A percentile compares a stretch with the other conserved stretches of the same genome.
These are phyloP conservation scores for Orthochromis indermauri DNA, from an alignment of 2,113 vertebrate genomes.

Conservation along the genomic window DNA sequence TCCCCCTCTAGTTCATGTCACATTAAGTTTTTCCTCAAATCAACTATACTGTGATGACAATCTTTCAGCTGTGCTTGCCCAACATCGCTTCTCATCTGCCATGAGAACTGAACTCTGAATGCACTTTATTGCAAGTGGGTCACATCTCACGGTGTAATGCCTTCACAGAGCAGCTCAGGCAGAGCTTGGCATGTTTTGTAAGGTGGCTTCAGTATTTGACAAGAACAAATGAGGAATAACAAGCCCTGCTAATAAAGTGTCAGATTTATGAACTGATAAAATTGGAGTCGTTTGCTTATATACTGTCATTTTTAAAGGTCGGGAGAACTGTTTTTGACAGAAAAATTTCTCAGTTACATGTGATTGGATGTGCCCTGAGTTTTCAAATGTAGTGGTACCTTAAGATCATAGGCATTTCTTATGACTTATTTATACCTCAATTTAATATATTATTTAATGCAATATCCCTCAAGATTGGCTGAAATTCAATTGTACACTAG, in stretches of 20 bases:
- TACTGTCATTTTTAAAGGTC: not conserved
- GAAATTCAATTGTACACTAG: not conserved
- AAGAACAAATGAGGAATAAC: slow-evolving; percentile 31
- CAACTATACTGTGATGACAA: slow-evolving; percentile 75
- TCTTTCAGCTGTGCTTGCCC: slow-evolving; percentile 69
- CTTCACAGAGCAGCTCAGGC: slow-evolving; percentile 55
- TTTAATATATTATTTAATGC: not conserved
- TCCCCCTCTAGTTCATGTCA: slow-evolving; percentile 43
- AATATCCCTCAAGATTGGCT: not conserved
- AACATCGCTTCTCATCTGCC: slow-evolving; percentile 63
- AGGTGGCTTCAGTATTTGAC: slow-evolving; percentile 32
- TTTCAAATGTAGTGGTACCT: not conserved
- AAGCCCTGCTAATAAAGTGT: slow-evolving; percentile 18
- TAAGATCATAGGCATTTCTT: not conserved
- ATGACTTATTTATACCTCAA: not conserved
- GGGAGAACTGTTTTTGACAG: not conserved
- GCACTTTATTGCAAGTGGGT: slow-evolving; percentile 75
- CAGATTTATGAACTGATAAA: slow-evolving; percentile 19
- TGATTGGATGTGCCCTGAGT: not conserved
- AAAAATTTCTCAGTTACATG: not conserved
- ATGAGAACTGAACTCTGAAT: slow-evolving; percentile 67
- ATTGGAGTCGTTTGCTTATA: not conserved
- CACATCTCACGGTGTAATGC: slow-evolving; percentile 55
- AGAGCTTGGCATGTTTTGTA: slow-evolving; percentile 42
- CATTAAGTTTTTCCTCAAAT: slow-evolving; percentile 53